phyloP scores from a whole-genome alignment of 2,888 invertebrate species.

The Trissolcus brochymenae region DNA sequence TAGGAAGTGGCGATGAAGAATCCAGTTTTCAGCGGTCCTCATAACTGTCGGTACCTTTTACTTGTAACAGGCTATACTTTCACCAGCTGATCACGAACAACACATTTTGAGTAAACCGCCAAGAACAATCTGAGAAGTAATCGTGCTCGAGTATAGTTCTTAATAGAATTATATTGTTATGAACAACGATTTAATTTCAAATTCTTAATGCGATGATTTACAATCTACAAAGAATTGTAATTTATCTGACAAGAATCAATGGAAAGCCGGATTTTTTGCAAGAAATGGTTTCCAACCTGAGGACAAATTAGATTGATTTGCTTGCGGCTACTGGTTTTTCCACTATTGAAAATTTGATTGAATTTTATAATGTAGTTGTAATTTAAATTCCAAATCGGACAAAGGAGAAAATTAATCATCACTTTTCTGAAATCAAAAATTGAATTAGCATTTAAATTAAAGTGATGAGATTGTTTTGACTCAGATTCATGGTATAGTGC shows the following conservation, averaged over 20 bases:
- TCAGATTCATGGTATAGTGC: too few relatives aligned
- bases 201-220: not conserved
- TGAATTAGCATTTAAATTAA: too few relatives aligned
- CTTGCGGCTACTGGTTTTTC: too few relatives aligned
- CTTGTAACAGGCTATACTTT: conserved; percentile 35
- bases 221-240: not conserved
- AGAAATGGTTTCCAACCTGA: too few relatives aligned
- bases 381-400: too few relatives aligned
- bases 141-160: conserved; percentile 4
- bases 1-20: conserved; percentile 16
- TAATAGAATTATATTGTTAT: conserved; percentile 19
- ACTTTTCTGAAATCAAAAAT: too few relatives aligned
- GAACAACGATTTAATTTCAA: not conserved
- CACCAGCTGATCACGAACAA: conserved; percentile 39
- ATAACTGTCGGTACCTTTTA: conserved; percentile 22
- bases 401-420: too few relatives aligned
- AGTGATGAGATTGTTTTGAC: too few relatives aligned
- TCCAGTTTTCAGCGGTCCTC: conserved; percentile 33
- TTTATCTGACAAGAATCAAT: conserved; percentile 7
- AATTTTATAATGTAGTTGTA: too few relatives aligned
- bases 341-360: too few relatives aligned
- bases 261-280: not conserved
- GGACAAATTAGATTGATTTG: too few relatives aligned
- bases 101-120: conserved; percentile 32
- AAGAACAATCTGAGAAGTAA: conserved; percentile 10